phyloP scores from a whole-genome alignment of 2,797 vertebrate genomes.

The Garrulus glandarius region DNA sequence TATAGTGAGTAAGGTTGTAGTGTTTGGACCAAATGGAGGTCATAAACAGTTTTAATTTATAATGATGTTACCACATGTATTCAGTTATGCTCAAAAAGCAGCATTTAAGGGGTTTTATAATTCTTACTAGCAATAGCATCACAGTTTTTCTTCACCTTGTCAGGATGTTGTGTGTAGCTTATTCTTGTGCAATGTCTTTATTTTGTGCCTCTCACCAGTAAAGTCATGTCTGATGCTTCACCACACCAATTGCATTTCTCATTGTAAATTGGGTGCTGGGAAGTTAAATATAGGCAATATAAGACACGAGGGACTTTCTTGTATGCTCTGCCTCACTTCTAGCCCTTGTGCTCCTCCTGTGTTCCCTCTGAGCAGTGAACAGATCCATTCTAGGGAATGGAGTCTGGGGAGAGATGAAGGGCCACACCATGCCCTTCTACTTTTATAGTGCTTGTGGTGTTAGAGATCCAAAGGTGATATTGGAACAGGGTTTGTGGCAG shows the following conservation, averaged over 20 bases:
- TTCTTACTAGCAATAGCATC: background rate
- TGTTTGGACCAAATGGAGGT: slow-evolving; percentile 4
- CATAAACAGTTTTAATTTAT: slow-evolving; percentile 24
- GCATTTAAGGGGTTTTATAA: slow-evolving; percentile 4
- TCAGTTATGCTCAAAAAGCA: background rate
- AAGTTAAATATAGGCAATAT: background rate
- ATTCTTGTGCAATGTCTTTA: background rate
- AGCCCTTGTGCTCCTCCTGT: background rate
- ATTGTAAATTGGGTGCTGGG: background rate
- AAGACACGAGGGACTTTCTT: background rate
- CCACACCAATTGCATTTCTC: background rate
- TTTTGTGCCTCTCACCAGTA: background rate
- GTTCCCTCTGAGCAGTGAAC: background rate
- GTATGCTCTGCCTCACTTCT: background rate
- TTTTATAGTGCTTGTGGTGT: background rate
- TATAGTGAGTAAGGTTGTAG: background rate
- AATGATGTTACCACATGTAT: background rate
- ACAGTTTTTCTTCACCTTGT: background rate
- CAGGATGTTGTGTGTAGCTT: background rate
- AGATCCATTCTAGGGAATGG: background rate
- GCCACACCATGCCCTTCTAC: background rate
- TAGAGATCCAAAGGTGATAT: background rate
- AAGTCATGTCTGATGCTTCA: background rate
- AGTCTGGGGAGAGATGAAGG: background rate
- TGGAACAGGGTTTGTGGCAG: background rate